Evolutionary conservation across 2,797 vertebrate genomes (phyloP).

Genomic region (Micropoecilia bifurca): DNA sequence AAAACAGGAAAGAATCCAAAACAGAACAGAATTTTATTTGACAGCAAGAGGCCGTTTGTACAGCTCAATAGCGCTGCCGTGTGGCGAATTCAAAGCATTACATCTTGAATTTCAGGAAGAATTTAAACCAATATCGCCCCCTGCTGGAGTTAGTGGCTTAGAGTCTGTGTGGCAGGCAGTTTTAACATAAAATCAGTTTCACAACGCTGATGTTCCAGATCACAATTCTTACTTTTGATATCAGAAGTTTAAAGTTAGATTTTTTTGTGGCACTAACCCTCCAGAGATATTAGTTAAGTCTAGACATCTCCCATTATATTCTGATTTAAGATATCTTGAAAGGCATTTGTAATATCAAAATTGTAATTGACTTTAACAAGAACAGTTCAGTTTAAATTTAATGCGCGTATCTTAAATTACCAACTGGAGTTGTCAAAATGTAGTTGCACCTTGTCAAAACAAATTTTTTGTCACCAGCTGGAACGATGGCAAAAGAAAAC

Average conservation of each 20-base stretch:
- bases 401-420: background rate
- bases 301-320: background rate
- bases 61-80: slow-evolving; percentile 47
- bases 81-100: slow-evolving; percentile 22
- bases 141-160: background rate
- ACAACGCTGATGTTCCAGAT: too few species aligned
- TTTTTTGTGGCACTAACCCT: too few species aligned
- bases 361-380: background rate
- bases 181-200: background rate
- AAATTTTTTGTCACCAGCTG: background rate
- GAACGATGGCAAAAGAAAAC: background rate
- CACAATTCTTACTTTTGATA: too few species aligned
- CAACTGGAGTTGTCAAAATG: background rate
- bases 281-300: background rate
- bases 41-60: background rate
- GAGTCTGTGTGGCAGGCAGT: background rate
- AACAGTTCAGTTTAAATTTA: background rate
- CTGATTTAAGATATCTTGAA: background rate
- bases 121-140: background rate
- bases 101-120: background rate
- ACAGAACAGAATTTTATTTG: background rate
- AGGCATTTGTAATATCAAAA: background rate
- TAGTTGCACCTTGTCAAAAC: background rate
- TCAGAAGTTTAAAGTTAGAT: too few species aligned
- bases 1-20: slow-evolving; percentile 53